A percentile compares a stretch with the other conserved stretches of the same genome.
These are phyloP conservation scores for Agonopterix arenella DNA, from an alignment of 2,888 invertebrate genomes.

Conservation along the genomic window DNA sequence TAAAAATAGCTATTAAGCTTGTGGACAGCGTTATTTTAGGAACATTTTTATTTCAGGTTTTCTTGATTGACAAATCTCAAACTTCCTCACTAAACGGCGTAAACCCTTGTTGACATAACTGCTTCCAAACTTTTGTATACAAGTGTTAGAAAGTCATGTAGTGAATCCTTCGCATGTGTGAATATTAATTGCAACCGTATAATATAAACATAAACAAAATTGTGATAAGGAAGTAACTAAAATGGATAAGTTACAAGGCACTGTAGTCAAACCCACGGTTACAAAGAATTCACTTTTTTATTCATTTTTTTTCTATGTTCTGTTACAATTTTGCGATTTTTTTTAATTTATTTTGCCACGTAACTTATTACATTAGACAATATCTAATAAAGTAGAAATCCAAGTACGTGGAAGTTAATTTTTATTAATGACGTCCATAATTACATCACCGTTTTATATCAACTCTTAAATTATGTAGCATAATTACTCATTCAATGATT, in stretches of 20 bases:
- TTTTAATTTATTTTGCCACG: slow-evolving; percentile 55
- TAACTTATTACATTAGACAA: slow-evolving; percentile 63
- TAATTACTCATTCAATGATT: slow-evolving; percentile 63
- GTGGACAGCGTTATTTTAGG: too few relatives aligned
- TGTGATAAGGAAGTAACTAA: neutral
- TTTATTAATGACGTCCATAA: slow-evolving; percentile 67
- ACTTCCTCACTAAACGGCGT: too few relatives aligned
- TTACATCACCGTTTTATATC: slow-evolving; percentile 58
- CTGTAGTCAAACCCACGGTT: slow-evolving; percentile 49
- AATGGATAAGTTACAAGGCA: slow-evolving; percentile 9
- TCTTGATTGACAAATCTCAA: too few relatives aligned
- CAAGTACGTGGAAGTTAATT: slow-evolving; percentile 70
- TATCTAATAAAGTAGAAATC: slow-evolving; percentile 73
- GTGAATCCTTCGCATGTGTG: too few relatives aligned
- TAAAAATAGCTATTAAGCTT: too few relatives aligned
- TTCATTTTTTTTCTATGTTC: slow-evolving; percentile 69
- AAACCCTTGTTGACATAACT: too few relatives aligned
- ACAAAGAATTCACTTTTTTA: slow-evolving; percentile 73
- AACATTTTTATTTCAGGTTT: too few relatives aligned
- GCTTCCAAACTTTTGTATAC: too few relatives aligned
- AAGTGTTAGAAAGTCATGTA: too few relatives aligned
- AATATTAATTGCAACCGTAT: too few relatives aligned
- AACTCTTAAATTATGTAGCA: slow-evolving; percentile 66
- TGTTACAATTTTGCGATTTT: slow-evolving; percentile 75
- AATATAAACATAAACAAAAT: too few relatives aligned